Evolutionary conservation across 2,797 vertebrate species (phyloP).

Genomic region (Eulemur mongoz): DNA sequence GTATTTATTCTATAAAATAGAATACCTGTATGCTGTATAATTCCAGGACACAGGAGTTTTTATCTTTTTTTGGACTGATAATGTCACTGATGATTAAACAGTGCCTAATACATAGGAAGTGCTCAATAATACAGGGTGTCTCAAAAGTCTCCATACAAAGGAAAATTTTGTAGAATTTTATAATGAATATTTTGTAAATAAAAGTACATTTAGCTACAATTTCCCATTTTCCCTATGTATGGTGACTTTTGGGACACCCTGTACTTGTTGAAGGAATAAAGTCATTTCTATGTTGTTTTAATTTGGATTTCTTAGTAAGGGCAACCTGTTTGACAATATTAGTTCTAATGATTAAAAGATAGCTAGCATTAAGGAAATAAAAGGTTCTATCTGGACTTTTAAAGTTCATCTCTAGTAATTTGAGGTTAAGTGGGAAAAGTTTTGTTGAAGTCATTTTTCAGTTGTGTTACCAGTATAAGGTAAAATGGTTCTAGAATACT

Average conservation of each 20-base stretch:
- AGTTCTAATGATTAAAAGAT: background rate
- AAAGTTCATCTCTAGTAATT: background rate
- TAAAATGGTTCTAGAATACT: conserved; percentile 51
- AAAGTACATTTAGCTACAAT: too few species aligned
- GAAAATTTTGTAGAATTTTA: too few species aligned
- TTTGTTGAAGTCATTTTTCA: conserved; percentile 42
- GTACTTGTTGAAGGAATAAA: background rate
- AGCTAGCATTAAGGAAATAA: conserved; percentile 1
- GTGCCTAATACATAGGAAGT: background rate
- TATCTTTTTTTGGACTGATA: background rate
- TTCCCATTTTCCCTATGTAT: too few species aligned
- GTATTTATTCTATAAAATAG: background rate
- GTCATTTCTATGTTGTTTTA: conserved; percentile 2
- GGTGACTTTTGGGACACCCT: too few species aligned
- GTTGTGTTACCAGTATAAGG: background rate
- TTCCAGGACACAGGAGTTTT: background rate
- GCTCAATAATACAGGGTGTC: too few species aligned
- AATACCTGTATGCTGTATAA: background rate
- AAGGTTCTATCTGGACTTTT: background rate
- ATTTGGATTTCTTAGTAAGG: conserved; percentile 27
- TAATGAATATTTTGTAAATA: too few species aligned
- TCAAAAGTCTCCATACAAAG: too few species aligned
- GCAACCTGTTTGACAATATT: background rate
- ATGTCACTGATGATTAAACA: background rate
- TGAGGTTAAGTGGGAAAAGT: conserved; percentile 13